A percentile compares a stretch with the other conserved stretches of the same genome.
phyloP scores from a whole-genome alignment of 2,888 invertebrate species.

The Allacma fusca region DNA sequence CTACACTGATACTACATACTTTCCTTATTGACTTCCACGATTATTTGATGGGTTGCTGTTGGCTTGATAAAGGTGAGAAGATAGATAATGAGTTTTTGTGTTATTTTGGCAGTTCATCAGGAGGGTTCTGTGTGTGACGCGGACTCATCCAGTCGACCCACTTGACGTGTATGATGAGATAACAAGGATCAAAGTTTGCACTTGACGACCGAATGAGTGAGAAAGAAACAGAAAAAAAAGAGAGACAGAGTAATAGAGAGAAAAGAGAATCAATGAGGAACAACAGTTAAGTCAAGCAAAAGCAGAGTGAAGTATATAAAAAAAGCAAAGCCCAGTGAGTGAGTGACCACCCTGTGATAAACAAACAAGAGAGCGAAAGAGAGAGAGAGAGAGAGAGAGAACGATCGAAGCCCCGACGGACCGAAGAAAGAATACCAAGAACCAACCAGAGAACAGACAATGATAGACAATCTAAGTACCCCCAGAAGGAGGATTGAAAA shows the following conservation, averaged over 20 bases:
- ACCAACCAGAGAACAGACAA: slow-evolving; percentile 28
- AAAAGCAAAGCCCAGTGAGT: slow-evolving; percentile 53
- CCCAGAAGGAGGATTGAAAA: neutral
- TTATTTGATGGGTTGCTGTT: slow-evolving; percentile 1
- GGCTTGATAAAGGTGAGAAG: slow-evolving; percentile 37
- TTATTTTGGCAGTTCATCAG: slow-evolving; percentile 59
- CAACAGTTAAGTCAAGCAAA: slow-evolving; percentile 31
- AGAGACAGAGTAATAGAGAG: slow-evolving; percentile 14
- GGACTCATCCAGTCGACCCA: slow-evolving; percentile 52
- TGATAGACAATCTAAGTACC: slow-evolving; percentile 41
- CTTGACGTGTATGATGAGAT: slow-evolving; percentile 57
- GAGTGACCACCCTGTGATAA: slow-evolving; percentile 61
- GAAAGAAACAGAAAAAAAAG: slow-evolving; percentile 9
- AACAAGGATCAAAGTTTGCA: slow-evolving; percentile 57
- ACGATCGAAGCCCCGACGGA: neutral
- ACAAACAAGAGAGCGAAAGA: slow-evolving; percentile 33
- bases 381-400: slow-evolving; percentile 30
- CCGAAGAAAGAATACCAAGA: neutral
- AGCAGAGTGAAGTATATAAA: slow-evolving; percentile 12
- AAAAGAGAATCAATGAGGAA: slow-evolving; percentile 19
- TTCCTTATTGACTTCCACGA: slow-evolving; percentile 9
- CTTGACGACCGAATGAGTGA: slow-evolving; percentile 42
- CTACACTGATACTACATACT: neutral
- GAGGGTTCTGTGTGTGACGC: slow-evolving; percentile 61
- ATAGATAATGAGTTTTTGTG: slow-evolving; percentile 48